Base-by-base conservation (phyloP, 2,113 vertebrate genomes). In the Athene cunicularia region DNA sequence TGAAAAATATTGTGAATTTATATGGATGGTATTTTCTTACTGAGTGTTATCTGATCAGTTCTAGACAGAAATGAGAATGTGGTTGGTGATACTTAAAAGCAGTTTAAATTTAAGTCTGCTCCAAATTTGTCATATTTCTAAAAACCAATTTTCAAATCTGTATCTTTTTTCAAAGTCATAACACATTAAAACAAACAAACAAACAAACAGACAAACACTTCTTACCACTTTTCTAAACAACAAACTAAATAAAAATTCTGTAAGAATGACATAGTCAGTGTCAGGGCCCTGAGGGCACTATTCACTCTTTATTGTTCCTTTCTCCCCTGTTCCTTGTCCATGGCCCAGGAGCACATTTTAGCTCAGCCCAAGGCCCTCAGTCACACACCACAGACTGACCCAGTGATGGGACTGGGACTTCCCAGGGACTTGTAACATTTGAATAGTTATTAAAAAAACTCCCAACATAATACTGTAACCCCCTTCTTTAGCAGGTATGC, bases 391-490 rank as follows among this genome's bases (percentile, higher is more conserved):
- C 1, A 9, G 20, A 58, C 11, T 41, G 11, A 21, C 8, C 12
- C 2, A 0, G 2, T 1, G 7, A 5, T 8, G 35, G n/a, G 12
- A 39, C 11, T 45, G 8, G 8, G 0, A 0, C 2, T 92, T 19
- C 7, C 9, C 4, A 21, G 19, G 23, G 12, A 52, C 6, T 6
- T 71, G 9, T 49, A 53, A 77, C 19, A 35, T 64, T 70, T 50
- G 32, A 67, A 49, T 6, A 66, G 49, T 17, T 41, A 10, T 18
- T 50, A 39, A 68, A 55, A 28, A 27, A 75, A 23, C 19, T 76
- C 17, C 27, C 9, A 37, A 20, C 2, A 18, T 17, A 59, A 17
- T 26, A 33, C 4, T 68, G 6, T 28, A 47, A 49, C 9, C 7
- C 6, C 1, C 37, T 66, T 43, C 8, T 45, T 60, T 50, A 52